phyloP scores from a whole-genome alignment of 2,797 vertebrate genomes.

The Acanthiza pusilla region DNA sequence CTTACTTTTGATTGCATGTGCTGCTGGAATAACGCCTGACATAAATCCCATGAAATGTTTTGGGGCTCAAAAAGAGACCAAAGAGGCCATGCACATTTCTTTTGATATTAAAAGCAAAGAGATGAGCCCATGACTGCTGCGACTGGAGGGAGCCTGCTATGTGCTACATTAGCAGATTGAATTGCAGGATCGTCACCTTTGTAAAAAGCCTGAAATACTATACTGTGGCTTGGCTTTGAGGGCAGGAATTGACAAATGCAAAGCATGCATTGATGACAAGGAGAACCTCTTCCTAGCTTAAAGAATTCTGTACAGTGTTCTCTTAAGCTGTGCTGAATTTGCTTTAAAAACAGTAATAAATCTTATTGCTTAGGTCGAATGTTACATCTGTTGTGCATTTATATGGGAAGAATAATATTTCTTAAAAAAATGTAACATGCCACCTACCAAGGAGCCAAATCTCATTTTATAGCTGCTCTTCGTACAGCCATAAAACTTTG shows the following conservation, averaged over 20 bases:
- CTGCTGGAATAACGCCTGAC: background rate
- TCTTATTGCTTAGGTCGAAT: background rate
- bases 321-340: slow-evolving; percentile 39
- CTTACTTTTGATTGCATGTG: slow-evolving; percentile 9
- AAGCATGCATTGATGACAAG: background rate
- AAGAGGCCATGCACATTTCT: background rate
- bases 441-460: slow-evolving; percentile 5
- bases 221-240: background rate
- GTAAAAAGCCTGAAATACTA: background rate
- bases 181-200: slow-evolving; percentile 13
- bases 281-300: background rate
- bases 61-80: background rate
- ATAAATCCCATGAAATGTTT: background rate
- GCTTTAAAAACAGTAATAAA: slow-evolving; percentile 54
- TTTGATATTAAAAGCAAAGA: background rate
- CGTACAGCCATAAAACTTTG: background rate
- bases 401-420: background rate
- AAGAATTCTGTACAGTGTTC: slow-evolving; percentile 22
- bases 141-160: background rate
- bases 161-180: background rate
- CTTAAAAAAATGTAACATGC: slow-evolving; percentile 17
- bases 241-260: background rate
- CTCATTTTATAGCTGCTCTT: slow-evolving; percentile 31
- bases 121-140: background rate
- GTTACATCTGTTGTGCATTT: slow-evolving; percentile 54